These are phyloP conservation scores for Ctenoplectra terminalis DNA, from an alignment of 1,140 invertebrate genomes.

Conservation along the genomic window DNA sequence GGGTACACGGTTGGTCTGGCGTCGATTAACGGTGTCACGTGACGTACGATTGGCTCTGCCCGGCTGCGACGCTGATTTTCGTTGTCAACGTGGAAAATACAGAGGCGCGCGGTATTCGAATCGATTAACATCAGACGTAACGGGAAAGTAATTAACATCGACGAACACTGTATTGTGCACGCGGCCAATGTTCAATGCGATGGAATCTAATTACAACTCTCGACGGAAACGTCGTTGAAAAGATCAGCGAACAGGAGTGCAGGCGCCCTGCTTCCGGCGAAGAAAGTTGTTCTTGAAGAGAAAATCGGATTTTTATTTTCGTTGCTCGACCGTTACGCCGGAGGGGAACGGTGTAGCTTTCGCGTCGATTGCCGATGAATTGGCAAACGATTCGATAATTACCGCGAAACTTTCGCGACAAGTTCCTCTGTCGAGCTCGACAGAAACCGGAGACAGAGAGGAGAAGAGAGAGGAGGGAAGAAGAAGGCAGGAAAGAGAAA, in stretches of 20 bases:
- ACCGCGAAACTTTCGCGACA: constrained; percentile 58
- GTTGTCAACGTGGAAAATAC: constrained; percentile 37
- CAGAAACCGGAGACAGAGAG: not conserved
- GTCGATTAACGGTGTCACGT: constrained; percentile 58
- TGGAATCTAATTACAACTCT: constrained; percentile 44
- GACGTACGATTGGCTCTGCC: constrained; percentile 34
- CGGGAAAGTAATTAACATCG: constrained; percentile 38
- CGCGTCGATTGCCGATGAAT: constrained; percentile 48
- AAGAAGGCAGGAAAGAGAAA: not conserved
- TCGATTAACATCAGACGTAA: constrained; percentile 34
- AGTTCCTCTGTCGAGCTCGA: constrained; percentile 24
- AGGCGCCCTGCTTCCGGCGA: not conserved
- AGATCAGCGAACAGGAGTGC: not conserved
- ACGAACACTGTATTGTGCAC: not conserved
- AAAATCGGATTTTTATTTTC: constrained; percentile 7
- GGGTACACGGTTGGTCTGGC: not conserved
- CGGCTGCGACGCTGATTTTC: constrained; percentile 17
- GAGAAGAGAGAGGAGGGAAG: not conserved
- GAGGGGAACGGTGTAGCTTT: constrained; percentile 34
- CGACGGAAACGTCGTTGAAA: constrained; percentile 6
- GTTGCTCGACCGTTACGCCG: not conserved
- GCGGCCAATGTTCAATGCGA: constrained; percentile 26
- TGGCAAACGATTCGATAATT: constrained; percentile 67
- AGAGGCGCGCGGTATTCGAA: not conserved
- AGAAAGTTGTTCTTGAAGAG: constrained; percentile 27